Percentiles rank a stretch among this genome's conserved stretches.
Evolutionary conservation across 2,113 vertebrate species (phyloP).

Genomic region (Poicephalus gulielmi): DNA sequence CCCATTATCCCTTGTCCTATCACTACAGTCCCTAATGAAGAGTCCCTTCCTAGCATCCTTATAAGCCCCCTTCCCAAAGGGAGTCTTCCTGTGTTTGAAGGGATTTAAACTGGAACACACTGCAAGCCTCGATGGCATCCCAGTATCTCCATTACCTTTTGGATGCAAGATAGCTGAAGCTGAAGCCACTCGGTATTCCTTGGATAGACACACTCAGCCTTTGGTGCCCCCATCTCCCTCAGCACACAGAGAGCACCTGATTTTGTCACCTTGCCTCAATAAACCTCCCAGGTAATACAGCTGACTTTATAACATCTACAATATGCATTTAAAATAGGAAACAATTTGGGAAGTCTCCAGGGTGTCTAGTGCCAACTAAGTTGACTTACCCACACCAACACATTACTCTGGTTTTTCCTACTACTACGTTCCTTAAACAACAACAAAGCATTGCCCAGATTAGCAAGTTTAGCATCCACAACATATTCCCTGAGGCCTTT

Average conservation of each 20-base stretch:
- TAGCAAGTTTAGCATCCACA: not conserved
- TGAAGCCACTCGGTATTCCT: not conserved
- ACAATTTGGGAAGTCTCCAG: not conserved
- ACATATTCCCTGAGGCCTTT: not conserved
- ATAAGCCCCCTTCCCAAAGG: not conserved
- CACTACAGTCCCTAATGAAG: too few relatives aligned
- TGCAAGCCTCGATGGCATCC: not conserved
- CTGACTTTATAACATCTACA: not conserved
- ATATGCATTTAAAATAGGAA: not conserved
- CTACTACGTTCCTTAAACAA: not conserved
- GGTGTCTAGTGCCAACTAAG: not conserved
- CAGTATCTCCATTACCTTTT: not conserved
- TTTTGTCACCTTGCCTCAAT: not conserved
- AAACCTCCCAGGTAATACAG: not conserved
- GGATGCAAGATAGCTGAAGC: not conserved
- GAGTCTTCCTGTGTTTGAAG: not conserved
- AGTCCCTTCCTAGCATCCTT: too few relatives aligned
- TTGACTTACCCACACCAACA: not conserved
- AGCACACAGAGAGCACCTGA: not conserved
- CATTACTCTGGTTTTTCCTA: not conserved
- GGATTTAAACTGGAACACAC: not conserved
- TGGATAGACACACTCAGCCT: rapidly evolving
- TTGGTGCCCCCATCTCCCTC: not conserved
- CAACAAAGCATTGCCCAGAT: not conserved
- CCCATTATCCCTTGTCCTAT: too few relatives aligned